Evolutionary conservation across 2,113 vertebrate genomes (phyloP).

Genomic region (Corythornis cristatus): DNA sequence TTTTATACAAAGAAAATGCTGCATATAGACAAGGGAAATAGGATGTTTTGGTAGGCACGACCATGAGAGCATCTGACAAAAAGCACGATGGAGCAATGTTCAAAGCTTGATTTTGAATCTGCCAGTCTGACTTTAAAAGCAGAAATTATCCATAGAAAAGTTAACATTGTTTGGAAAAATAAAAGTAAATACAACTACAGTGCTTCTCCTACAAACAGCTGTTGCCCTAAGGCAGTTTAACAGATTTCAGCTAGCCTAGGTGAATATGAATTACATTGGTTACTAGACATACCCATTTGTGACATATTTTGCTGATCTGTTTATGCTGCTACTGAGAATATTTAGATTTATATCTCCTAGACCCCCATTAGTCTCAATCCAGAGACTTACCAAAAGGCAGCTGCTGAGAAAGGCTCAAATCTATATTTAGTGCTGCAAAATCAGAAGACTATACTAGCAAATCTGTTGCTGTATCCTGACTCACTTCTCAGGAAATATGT

Average conservation of each 20-base stretch:
- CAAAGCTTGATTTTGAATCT: neutral
- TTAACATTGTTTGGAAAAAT: neutral
- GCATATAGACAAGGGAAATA: neutral
- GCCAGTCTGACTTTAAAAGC: neutral
- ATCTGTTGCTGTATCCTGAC: neutral
- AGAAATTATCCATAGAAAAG: neutral
- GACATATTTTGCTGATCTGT: neutral
- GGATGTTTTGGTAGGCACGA: neutral
- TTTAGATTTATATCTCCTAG: neutral
- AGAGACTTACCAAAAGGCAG: neutral
- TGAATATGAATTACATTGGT: neutral
- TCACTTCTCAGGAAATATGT: rapidly evolving
- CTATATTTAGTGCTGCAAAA: neutral
- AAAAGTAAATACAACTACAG: neutral
- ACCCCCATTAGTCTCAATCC: neutral
- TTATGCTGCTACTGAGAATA: neutral
- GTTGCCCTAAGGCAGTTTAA: neutral
- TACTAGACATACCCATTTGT: neutral
- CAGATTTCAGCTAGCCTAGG: neutral
- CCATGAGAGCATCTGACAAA: neutral
- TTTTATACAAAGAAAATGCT: neutral
- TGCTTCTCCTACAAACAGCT: neutral
- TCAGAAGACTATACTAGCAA: neutral
- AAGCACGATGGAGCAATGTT: neutral
- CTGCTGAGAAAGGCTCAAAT: neutral